These are phyloP conservation scores for Xestia c-nigrum DNA, from an alignment of 2,888 invertebrate species.

Conservation along the genomic window DNA sequence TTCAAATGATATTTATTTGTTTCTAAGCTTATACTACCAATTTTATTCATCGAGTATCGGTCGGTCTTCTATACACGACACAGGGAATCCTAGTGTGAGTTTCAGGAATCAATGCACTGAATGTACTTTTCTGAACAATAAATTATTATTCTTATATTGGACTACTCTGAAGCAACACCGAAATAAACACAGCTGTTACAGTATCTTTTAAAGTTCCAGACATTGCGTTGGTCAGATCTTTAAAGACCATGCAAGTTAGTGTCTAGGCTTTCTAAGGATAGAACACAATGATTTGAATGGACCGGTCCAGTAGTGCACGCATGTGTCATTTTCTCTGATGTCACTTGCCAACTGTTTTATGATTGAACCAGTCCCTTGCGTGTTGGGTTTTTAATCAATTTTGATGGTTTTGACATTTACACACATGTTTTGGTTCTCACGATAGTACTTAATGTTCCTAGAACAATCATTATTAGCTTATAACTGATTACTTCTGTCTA, in stretches of 20 bases:
- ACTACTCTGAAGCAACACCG: background rate
- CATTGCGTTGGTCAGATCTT: background rate
- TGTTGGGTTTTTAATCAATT: background rate
- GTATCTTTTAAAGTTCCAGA: background rate
- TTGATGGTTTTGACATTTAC: conserved; percentile 12
- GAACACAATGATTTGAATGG: background rate
- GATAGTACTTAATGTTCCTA: background rate
- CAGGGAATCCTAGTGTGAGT: no score
- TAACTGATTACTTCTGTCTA: conserved; percentile 40
- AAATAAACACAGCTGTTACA: background rate
- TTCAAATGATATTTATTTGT: background rate
- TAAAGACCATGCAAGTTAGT: background rate
- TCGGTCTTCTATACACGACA: no score
- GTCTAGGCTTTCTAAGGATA: background rate
- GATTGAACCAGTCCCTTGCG: background rate
- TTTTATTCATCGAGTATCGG: background rate
- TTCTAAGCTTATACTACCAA: background rate
- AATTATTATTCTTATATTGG: no score
- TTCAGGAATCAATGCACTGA: no score
- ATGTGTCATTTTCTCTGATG: background rate
- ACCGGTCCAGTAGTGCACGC: background rate
- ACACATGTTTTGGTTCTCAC: conserved; percentile 15
- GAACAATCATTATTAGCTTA: conserved; percentile 19
- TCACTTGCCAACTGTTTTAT: background rate
- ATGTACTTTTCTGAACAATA: no score